phyloP scores from a whole-genome alignment of 2,888 invertebrate species.

The Steromphala cineraria region DNA sequence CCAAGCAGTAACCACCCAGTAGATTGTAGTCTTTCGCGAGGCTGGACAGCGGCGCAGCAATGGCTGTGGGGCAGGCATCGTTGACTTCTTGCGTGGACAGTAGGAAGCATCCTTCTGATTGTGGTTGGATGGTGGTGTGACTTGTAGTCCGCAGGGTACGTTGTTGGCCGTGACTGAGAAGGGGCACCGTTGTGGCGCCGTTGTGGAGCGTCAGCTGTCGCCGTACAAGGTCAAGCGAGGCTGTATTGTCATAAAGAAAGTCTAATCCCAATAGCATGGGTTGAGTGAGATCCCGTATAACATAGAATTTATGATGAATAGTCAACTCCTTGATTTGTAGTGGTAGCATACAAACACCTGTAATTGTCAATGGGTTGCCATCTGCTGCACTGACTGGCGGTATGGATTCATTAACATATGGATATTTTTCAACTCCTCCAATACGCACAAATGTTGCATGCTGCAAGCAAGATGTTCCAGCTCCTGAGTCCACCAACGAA shows the following conservation, averaged over 20 bases:
- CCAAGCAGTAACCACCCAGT: background rate
- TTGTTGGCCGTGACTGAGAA: background rate
- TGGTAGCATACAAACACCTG: constrained; percentile 15
- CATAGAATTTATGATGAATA: constrained; percentile 16
- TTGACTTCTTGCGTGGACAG: background rate
- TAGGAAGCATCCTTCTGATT: background rate
- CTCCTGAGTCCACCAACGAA: no score
- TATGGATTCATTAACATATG: background rate
- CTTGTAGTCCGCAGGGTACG: background rate
- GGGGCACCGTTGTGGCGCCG: background rate
- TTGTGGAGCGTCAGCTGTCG: background rate
- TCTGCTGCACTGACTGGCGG: constrained; percentile 9
- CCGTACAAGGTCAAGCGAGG: constrained; percentile 29
- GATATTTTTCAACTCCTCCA: background rate
- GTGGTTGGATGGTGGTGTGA: background rate
- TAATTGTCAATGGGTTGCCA: background rate
- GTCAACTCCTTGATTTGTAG: background rate
- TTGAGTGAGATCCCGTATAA: background rate
- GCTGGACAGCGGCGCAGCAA: background rate
- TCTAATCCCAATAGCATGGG: constrained; percentile 34
- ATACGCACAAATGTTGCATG: background rate
- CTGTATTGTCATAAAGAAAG: constrained; percentile 35
- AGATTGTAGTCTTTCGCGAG: background rate
- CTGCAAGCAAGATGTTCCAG: no score
- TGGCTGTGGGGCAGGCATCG: background rate